Base-by-base conservation (phyloP, 2,888 invertebrate species). In the Antheraea assamensis region DNA sequence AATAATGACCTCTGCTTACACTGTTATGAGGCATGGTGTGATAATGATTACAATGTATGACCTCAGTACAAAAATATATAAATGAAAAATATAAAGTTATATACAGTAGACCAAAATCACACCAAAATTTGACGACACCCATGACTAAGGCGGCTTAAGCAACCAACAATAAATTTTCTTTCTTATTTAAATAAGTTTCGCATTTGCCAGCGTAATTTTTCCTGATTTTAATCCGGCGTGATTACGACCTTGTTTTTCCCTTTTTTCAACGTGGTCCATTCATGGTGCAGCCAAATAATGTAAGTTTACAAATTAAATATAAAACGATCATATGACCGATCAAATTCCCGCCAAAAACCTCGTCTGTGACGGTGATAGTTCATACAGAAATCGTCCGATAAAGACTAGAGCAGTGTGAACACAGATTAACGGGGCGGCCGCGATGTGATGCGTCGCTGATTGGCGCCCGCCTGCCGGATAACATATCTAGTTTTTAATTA, bases 401-500 rank as follows among this genome's bases (percentile, higher is more conserved):
- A 27, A 17, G 3, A n/a, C 24, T 10, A 58, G 10, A 7, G n/a
- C 10, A 55, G n/a, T 55, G 55, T 55, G 55, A 55, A 55, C 21
- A 55, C n/a, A 55, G 55, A 55, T 24, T 55, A 55, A n/a, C n/a
- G n/a, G 3, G 21, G 55, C 10, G n/a, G 55, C n/a, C 10, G 55
- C n/a, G 55, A 10, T 10, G 42, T 4, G 42, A 10, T 10, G 42
- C 7, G 42, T 4, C 42, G 42, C 42, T 10, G 42, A 7, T 4
- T 55, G 55, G 27, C 61, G 24, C 61, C 24, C 61, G 61, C 27
- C 61, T 27, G 27, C 61, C 30, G 61, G 61, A 64, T 64, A 64
- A 30, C 61, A 64, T 64, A 64, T 64, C 61, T 64, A 27, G 30
- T 64, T 64, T 64, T 64, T 64, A 64, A 64, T 64, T 64, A 64